Percentiles rank a stretch among this genome's conserved stretches.
Conservation (phyloP, 2,888 invertebrate genomes). For the Oxytorus armatus region DNA sequence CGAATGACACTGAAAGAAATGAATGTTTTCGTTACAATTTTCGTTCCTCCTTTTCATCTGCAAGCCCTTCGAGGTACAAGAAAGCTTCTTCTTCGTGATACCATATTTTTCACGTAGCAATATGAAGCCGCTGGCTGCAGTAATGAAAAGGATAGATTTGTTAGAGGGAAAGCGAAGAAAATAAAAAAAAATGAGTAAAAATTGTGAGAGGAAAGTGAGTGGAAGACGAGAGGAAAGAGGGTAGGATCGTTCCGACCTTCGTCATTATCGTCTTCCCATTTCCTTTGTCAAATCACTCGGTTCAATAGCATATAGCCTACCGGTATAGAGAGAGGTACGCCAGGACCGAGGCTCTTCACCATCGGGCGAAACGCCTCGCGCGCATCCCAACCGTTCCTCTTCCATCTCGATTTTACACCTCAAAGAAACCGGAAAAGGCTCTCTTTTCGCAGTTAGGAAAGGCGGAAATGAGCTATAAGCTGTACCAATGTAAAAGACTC, state of each 20-base stretch:
- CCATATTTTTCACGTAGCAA: too few species aligned
- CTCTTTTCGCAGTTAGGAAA: conserved; percentile 61
- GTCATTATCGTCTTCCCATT: conserved; percentile 67
- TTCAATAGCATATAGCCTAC: conserved; percentile 59
- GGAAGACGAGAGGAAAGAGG: conserved; percentile 12
- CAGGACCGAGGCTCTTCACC: conserved; percentile 55
- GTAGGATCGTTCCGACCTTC: conserved; percentile 37
- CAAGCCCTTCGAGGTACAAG: background rate
- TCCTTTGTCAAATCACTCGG: conserved; percentile 62
- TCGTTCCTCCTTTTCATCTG: background rate
- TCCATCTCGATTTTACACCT: conserved; percentile 53
- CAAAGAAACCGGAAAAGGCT: conserved; percentile 59
- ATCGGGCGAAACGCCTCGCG: conserved; percentile 6
- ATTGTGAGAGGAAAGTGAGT: background rate
- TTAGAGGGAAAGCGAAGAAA: background rate
- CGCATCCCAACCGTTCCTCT: conserved; percentile 32
- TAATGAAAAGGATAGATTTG: conserved; percentile 27
- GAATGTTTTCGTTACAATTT: background rate
- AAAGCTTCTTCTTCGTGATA: background rate
- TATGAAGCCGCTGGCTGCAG: background rate
- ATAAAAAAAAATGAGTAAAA: too few species aligned
- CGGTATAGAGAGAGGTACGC: conserved; percentile 40
- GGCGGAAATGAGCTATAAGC: conserved; percentile 66
- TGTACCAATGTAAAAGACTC: background rate
- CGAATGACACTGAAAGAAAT: background rate